Conservation (phyloP, 2,113 vertebrate species). For the Chrysochloris asiatica region DNA sequence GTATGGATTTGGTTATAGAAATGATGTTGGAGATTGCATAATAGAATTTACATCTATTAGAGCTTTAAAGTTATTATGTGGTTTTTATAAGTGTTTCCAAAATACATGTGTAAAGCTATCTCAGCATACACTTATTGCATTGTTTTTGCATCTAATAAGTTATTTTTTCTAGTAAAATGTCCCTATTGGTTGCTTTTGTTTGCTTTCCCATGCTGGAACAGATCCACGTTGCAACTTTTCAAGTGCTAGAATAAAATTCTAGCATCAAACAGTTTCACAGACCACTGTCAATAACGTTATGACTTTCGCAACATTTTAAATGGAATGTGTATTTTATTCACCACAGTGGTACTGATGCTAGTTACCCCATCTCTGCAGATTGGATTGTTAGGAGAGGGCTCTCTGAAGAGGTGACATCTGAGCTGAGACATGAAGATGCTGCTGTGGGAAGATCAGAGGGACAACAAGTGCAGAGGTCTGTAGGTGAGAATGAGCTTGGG, state of each 20-base stretch:
- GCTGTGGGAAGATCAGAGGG: background rate
- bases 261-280: background rate
- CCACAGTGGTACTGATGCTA: accelerated
- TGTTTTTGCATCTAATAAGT: background rate
- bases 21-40: no score
- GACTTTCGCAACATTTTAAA: background rate
- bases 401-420: background rate
- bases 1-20: no score
- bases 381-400: background rate
- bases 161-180: background rate
- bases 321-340: background rate
- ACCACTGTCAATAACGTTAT: background rate
- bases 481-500: background rate
- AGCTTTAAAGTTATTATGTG: background rate
- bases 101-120: background rate
- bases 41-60: background rate
- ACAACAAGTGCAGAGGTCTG: background rate
- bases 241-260: conserved; percentile 12
- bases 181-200: background rate
- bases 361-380: background rate
- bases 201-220: background rate
- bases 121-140: background rate
- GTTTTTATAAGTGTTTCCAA: conserved; percentile 40
- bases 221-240: background rate
- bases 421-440: background rate